Conservation (phyloP, 2,113 vertebrate species). For the Entomyzon cyanotis region DNA sequence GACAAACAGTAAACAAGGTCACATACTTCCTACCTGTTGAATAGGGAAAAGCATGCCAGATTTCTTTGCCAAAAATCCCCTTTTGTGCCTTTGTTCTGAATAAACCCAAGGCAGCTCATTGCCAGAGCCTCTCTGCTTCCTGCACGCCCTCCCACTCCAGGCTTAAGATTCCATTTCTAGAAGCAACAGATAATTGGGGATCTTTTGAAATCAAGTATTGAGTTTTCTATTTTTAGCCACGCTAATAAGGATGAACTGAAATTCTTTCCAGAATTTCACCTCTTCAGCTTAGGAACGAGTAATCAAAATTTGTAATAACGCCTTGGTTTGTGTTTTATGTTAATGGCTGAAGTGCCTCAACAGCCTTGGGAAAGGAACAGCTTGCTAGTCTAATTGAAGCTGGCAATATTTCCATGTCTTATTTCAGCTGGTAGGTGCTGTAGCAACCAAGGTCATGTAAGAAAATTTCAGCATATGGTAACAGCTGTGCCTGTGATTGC, state of each 20-base stretch:
- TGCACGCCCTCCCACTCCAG: background rate
- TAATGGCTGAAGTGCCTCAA: constrained; percentile 64
- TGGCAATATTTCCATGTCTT: constrained; percentile 68
- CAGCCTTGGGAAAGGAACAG: constrained; percentile 72
- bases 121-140: constrained; percentile 61
- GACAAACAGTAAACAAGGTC: constrained; percentile 51
- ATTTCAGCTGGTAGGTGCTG: constrained; percentile 66
- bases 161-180: constrained; percentile 70
- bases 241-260: constrained; percentile 62
- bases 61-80: constrained; percentile 32
- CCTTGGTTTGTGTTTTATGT: constrained; percentile 63
- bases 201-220: constrained; percentile 62
- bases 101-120: constrained; percentile 54
- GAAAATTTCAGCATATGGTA: constrained; percentile 56
- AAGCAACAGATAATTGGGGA: constrained; percentile 71
- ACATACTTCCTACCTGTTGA: constrained; percentile 70
- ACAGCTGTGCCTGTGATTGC: constrained; percentile 1
- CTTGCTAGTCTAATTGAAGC: constrained; percentile 72
- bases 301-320: constrained; percentile 68
- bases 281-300: constrained; percentile 68
- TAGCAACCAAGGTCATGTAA: constrained; percentile 73
- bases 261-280: constrained; percentile 74
- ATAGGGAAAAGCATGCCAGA: constrained; percentile 31
- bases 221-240: constrained; percentile 64
- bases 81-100: constrained; percentile 52